Evolutionary conservation across 2,888 invertebrate species (phyloP), one percentile per base, ranked within the genome.

Genomic region (Acleris literana): DNA sequence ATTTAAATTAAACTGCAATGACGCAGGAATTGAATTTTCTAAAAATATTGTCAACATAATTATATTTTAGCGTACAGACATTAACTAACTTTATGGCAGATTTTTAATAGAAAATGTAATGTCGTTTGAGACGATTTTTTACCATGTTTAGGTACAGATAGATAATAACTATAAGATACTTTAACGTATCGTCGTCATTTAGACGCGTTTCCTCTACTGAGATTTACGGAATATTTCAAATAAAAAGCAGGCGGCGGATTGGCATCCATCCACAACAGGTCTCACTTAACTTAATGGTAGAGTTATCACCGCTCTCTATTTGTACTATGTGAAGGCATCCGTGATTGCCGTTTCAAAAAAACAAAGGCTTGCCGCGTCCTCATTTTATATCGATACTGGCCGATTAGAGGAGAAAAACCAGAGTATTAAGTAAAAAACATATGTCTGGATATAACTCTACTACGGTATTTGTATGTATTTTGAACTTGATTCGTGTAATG

Each of bases 201-300:
- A 39, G 39, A 13, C 39, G 39, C 13, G 39, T 39, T 11, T 13
- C 39, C 13, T 39, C 13, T 39, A n/a, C 46, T 6, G 46, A 46
- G 46, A 46, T 46, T 46, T 46, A 54, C 18, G 29, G 9, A 4
- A 18, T 16, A 51, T 51, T 22, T 51, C 20, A 16, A 25, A 29
- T 43, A 55, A 55, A 43, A 55, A 55, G 55, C 55, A 55, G 6
- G 17, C 5, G 20, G 20, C 43, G 20, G 39, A 5, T 20, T 55
- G 16, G 55, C 18, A 55, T 55, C 43, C 20, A 7, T 16, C 49
- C 5, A 7, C 2, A 20, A 20, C 39, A 49, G 52, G 53, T 53
- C 69, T 74, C 74, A 72, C 72, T 74, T 75, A 78, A 67, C 70
- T 74, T 75, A 80, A 81, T 78, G 79, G 80, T 76, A 73, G 77